Base-by-base conservation (phyloP, 1,140 invertebrate species). In the Pinna nobilis region DNA sequence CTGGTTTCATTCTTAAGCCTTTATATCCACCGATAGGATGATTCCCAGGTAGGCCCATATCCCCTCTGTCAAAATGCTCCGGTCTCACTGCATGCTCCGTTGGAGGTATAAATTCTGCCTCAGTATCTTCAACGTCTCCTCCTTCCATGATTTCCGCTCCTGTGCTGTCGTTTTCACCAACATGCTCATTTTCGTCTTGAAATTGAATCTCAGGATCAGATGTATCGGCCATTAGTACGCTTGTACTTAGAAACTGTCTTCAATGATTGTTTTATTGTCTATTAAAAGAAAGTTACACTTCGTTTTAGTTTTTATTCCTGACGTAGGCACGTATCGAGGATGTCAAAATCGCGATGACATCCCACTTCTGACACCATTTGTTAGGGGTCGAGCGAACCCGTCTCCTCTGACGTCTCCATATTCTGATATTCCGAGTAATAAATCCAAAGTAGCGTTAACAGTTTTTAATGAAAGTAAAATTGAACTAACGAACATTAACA, bases 1-100 rank as follows among this genome's bases (percentile, higher is more conserved):
- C 74, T 23, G 74, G 74, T 61, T 76, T 76, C 0, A 67, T 25
- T 25, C 25, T 55, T 18, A 65, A 49, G 20, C 15, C 23, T n/a
- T 15, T 51, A 3, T 2, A 25, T 51, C 1, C 28, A 20, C 1
- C 20, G 49, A n/a, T 2, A n/a, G 20, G 9, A 25, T 51, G 20
- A 25, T 25, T 2, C 3, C n/a, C 9, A 6, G n/a, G 23, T n/a
- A 51, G 2, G 1, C 49, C 23, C 9, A n/a, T n/a, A n/a, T n/a
- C n/a, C n/a, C n/a, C n/a, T 51, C 49, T 51, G 15, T 15, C n/a
- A n/a, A 9, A 51, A 25, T 51, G 49, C 49, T 25, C 11, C 28
- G 20, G 3, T 13, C 1, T 15, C 1, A 47, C n/a, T 47, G 41
- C 41, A 13, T 47, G 41, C 41, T 47, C 41, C 20, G 20, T 1